Base-by-base conservation (phyloP, 2,113 vertebrate genomes). In the Rhinopomastus cyanomelas region DNA sequence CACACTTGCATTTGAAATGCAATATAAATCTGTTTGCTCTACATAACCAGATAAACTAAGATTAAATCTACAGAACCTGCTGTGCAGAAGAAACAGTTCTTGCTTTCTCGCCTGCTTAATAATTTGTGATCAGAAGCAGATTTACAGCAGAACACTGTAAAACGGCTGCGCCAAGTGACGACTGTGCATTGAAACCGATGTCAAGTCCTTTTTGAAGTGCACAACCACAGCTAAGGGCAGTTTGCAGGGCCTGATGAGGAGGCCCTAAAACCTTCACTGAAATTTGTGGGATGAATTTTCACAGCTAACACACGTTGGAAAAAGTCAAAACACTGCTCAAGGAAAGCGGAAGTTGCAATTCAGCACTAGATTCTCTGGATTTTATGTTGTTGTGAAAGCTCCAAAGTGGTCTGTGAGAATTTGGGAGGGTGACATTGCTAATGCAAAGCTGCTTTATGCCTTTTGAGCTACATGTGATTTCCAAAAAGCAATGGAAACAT, bases 51-150 rank as follows among this genome's bases (percentile, higher is more conserved):
- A 49, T 8, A 42, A 66, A 61, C n/a, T 57, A 44, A 25, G 6
- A 69, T 53, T 53, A 77, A 49, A 69, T 61, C 30, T 56, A 66
- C 29, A 75, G 48, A 78, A 68, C 5, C 7, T 74, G 17, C 55
- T 77, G 86, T 93, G 56, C n/a, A 75, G 26, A 76, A 95, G 29
- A 76, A 95, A 51, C 1, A 1, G 53, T 73, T 16, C 48, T 84
- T 88, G 53, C 29, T 60, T 80, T 48, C 76, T 55, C 2, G 2
- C 6, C 69, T 78, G 46, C 72, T 39, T 42, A 89, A 56, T 36
- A 56, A n/a, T 57, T 83, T 78, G 27, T 81, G 74, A 90, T 80
- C 69, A 62, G 86, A 90, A 92, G 12, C 32, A 94, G 79, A 87
- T 9, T n/a, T 74, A 68, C 29, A 67, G 42, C 15, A 75, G 51